A percentile compares a stretch with the other conserved stretches of the same genome.
These are phyloP conservation scores for Hirundo rustica DNA, from an alignment of 2,797 vertebrate species.

Conservation along the genomic window DNA sequence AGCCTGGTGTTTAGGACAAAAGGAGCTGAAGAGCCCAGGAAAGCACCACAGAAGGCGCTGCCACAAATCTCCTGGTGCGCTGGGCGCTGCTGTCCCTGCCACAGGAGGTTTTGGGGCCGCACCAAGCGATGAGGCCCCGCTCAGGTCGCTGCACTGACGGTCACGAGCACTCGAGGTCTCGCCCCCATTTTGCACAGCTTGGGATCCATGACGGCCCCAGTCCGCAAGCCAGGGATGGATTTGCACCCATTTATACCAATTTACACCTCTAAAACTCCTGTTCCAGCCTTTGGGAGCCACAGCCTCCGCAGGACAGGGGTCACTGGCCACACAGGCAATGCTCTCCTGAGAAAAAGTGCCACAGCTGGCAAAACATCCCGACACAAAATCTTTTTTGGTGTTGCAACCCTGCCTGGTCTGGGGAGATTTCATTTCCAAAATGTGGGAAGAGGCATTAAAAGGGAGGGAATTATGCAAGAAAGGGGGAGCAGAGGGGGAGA, in stretches of 20 bases:
- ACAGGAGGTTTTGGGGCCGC: not conserved
- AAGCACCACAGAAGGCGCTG: rapidly evolving
- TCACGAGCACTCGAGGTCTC: not conserved
- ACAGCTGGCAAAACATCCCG: not conserved
- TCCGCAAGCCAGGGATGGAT: not conserved
- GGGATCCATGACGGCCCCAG: not conserved
- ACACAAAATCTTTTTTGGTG: not conserved
- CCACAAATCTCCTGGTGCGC: rapidly evolving
- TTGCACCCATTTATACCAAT: not conserved
- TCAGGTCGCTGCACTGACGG: rapidly evolving
- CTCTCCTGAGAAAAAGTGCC: not conserved
- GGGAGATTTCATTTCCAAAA: conserved; percentile 2
- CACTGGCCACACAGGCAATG: not conserved
- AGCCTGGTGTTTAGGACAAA: not conserved
- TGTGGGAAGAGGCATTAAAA: conserved; percentile 14
- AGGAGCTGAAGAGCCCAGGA: not conserved
- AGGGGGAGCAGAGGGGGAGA: not conserved
- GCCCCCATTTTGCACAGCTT: not conserved
- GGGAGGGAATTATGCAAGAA: conserved; percentile 14
- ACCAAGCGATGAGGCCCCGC: rapidly evolving
- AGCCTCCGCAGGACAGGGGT: not conserved
- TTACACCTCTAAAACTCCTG: not conserved
- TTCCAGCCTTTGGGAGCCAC: not conserved
- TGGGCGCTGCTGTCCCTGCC: not conserved
- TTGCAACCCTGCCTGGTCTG: not conserved